Evolutionary conservation across 2,888 invertebrate species (phyloP), one percentile per base, ranked within the genome.

Genomic region (Nymphalis c-album): DNA sequence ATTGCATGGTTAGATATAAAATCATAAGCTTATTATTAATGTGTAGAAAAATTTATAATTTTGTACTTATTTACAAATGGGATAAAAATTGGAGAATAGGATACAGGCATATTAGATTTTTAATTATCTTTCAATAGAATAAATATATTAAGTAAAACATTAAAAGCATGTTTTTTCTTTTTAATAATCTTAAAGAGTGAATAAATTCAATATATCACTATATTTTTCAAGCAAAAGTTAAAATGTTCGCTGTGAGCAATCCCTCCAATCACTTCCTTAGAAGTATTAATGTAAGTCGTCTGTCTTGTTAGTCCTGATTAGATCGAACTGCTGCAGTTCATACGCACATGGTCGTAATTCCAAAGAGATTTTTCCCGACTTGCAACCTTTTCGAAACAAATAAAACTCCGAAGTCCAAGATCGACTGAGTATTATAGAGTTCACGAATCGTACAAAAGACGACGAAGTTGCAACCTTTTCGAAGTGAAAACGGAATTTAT

Each of bases 261-360:
- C 77, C 77, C 78, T 77, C 79, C 85, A 87, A 88, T 87, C 85
- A 83, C 80, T 81, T 80, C 77, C 78, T 78, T 74, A 77, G 79
- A 74, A 68, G 75, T 81, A 87, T 85, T 86, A 88, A 88, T 88
- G 86, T 74, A 75, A 73, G 77, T 77, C 80, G 89, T 89, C 86
- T 82, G 78, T 88, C 87, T 84, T 77, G 71, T 70, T 70, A 76
- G 74, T 79, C 78, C 83, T 85, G 86, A 88, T 89, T 85, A 85
- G 80, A 86, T 85, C 82, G 81, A 77, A 74, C 72, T 71, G 77
- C 75, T 83, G 80, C 80, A 81, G 74, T 75, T 71, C 26, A 73
- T 62, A 47, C 70, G 63, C 64, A 75, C 70, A 82, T 80, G 31
- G 79, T 68, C 73, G 40, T 67, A 81, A 73, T 76, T 72, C 58